Evolutionary conservation across 2,797 vertebrate genomes (phyloP), one percentile per base, ranked within the genome.

Genomic region (Oryzias dopingdopingensis): DNA sequence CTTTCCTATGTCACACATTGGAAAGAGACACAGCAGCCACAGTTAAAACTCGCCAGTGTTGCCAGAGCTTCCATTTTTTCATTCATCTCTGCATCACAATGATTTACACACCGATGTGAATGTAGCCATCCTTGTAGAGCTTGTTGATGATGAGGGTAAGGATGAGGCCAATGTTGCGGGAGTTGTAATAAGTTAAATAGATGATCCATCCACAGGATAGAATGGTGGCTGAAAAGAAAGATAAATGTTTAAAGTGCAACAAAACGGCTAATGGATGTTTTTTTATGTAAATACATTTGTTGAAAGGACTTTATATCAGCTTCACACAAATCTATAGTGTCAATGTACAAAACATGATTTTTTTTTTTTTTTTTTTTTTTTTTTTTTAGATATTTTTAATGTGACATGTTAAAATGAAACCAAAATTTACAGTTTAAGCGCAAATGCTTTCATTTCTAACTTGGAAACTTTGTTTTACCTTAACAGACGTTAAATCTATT

Each of bases 191-290:
- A 7, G 96, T 99, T 82, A 99, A 89, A 87, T 99, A 99, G 90
- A 98, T 99, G 83, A 99, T 99, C 97, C 97, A 99, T 89, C 96
- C 96, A 89, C 97, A 99, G 88, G 97, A 99, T 86, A 99, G 93
- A 91, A 99, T 97, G 77, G 97, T 99, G 49, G 97, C 97, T 99
- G 90, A 72, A 86, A 88, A 23, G 55, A 14, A 24, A 15, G 13
- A 16, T 29, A 81, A 53, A 14, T 22, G 1, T 22, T 22, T 22
- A 14, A 45, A 37, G 22, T 6, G 2, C 6, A 48, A 20, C 37
- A 50, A 0, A 5, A 22, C 13, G 23, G 20, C 14, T 47, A 1
- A 23, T 14, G 45, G 3, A 14, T 6, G 5, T 12, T 52, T 40
- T 52, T 52, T 51, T 18, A 18, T 51, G 8, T 18, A 49, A 49